Evolutionary conservation across 1,140 invertebrate species (phyloP).

Genomic region (Chrysopa pallens): DNA sequence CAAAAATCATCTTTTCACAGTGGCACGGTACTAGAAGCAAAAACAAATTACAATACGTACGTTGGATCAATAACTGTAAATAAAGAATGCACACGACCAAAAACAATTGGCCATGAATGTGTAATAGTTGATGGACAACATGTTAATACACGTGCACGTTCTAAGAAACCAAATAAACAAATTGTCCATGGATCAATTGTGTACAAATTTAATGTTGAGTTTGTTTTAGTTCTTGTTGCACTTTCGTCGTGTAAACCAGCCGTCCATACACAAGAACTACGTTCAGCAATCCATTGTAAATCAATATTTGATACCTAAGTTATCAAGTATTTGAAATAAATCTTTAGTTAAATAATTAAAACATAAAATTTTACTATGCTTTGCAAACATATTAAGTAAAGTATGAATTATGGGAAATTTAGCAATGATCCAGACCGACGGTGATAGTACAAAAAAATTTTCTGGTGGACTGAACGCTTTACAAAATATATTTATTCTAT

Average conservation of each 20-base stretch:
- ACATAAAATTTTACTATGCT: too few species aligned
- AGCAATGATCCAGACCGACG: too few species aligned
- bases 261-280: conserved; percentile 78
- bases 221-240: not conserved
- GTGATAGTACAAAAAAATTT: too few species aligned
- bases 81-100: conserved; percentile 72
- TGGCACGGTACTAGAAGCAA: not conserved
- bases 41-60: conserved; percentile 32
- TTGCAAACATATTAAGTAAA: too few species aligned
- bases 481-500: too few species aligned
- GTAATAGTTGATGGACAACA: conserved; percentile 68
- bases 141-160: conserved; percentile 55
- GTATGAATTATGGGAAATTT: too few species aligned
- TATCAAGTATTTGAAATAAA: too few species aligned
- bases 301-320: conserved; percentile 53
- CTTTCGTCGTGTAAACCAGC: conserved; percentile 28
- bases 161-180: conserved; percentile 44
- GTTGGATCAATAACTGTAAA: conserved; percentile 91
- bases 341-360: too few species aligned
- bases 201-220: conserved; percentile 8
- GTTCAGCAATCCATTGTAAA: conserved; percentile 86
- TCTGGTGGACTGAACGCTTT: too few species aligned
- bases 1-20: too few species aligned
- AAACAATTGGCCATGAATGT: conserved; percentile 92
- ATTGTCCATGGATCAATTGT: conserved; percentile 69